These are phyloP conservation scores for Porites australiensis DNA, from an alignment of 64 coral and sea anemone species.

Conservation along the genomic window DNA sequence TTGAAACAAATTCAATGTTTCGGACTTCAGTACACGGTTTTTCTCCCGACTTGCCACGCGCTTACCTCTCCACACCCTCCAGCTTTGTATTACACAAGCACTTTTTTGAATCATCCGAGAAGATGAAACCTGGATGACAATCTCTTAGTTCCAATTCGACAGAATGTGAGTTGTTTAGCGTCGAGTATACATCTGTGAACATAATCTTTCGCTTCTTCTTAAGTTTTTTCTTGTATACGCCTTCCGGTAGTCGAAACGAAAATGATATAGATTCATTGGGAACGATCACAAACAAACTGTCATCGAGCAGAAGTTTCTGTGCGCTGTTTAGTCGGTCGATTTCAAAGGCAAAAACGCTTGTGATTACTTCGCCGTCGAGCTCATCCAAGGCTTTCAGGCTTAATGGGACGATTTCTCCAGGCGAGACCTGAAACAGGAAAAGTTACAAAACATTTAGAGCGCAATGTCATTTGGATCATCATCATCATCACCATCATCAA, in stretches of 20 bases:
- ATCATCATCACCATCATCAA: too few relatives aligned
- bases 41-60: too few relatives aligned
- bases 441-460: not conserved
- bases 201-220: not conserved
- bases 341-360: conserved; percentile 46
- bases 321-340: not conserved
- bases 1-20: too few relatives aligned
- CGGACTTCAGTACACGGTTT: too few relatives aligned
- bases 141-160: not conserved
- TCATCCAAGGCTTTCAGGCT: conserved; percentile 75
- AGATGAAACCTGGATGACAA: not conserved
- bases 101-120: not conserved
- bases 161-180: not conserved
- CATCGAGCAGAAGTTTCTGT: conserved; percentile 1
- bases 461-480: too few relatives aligned
- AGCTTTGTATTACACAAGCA: not conserved
- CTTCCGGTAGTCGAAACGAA: conserved; percentile 17
- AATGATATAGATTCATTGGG: conserved; percentile 65
- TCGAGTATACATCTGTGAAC: not conserved
- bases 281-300: conserved; percentile 37
- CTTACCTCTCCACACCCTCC: not conserved
- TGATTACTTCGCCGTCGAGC: conserved; percentile 58
- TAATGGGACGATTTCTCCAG: conserved; percentile 72
- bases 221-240: not conserved
- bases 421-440: conserved; percentile 47